Evolutionary conservation across 2,888 invertebrate genomes (phyloP), one percentile per base, ranked within the genome.

Genomic region (Callyntrura sp.): DNA sequence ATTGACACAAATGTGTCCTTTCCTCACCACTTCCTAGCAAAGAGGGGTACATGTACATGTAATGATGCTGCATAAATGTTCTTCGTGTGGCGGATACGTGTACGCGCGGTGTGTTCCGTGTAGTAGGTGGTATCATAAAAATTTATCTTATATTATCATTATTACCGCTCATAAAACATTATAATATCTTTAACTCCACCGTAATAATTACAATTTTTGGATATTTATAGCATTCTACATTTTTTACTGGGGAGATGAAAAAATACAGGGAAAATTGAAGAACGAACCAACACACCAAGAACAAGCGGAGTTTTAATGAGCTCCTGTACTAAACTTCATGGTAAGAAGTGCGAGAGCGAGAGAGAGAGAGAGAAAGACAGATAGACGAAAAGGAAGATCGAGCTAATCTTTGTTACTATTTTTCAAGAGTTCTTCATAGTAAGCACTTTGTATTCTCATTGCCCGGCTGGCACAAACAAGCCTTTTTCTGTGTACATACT

Each of bases 101-200:
- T 57, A 17, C 57, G 17, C 57, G 17, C 25, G 9, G 2, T 73
- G 45, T 55, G 57, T 55, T 55, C 35, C 11, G 20, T n/a, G n/a
- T 23, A 55, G 57, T n/a, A 55, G 28, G 25, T 14, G 14, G 48
- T 76, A 9, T 55, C 14, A 73, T 65, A 73, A 73, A n/a, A 45
- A 28, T 55, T 78, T 78, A 81, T 81, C 81, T 62, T 45, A 14
- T 43, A 81, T 62, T 62, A 81, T 81, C 81, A 81, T 81, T 81
- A 81, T 81, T 81, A 62, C 81, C 62, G 23, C 81, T 81, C 81
- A 81, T 81, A 81, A 81, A 81, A 62, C 81, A 81, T 62, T 81
- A 62, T 81, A 81, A 62, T 78, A 60, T 81, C 81, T 60, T 43
- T 20, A 62, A 11, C 60, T 17, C 43, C 23, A 60, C 43, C 43